Base-by-base conservation (phyloP, 2,113 vertebrate genomes). In the Heterotilapia buettikoferi region DNA sequence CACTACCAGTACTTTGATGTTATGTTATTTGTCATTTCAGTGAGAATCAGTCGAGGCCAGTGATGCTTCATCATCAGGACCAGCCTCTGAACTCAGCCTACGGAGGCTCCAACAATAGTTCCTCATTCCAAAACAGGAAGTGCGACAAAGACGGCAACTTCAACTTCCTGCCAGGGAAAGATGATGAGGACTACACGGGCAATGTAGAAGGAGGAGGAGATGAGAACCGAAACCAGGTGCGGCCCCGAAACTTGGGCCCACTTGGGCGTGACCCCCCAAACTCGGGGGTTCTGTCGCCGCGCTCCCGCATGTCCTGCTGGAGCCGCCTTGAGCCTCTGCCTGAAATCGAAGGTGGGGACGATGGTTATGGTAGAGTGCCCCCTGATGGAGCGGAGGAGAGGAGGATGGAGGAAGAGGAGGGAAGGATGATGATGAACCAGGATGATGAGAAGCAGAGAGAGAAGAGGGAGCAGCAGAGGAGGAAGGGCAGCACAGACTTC, bases 71-170 rank as follows among this genome's bases (percentile, higher is more conserved):
- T 86, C 97, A 97, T 94, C 97, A 97, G 93, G 90, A 96, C 94
- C 96, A 95, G 82, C 91, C 94, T 85, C 54, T 90, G 61, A 91
- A 92, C 83, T 71, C 93, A 38, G 92, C 94, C 85, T 94, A 90
- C 11, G 80, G 88, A 5, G 84, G 89, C 52, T 31, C 89, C 5
- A 80, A 80, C 2, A 40, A 31, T 3, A 66, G 80, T 21, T 91
- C 89, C 6, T 88, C 92, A 0, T 85, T 95, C 9, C 90, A 19
- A 36, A 96, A 94, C 94, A 94, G 92, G 93, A 96, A 92, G 85
- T 84, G 81, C 2, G 96, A 97, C 43, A 97, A 98, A 29, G 98
- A 99, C 9, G 97, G 95, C 86, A 99, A 99, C 94, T 99, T 97
- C 92, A 99, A 99, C 96, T 98, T 99, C 86, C 90, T 98, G 90